Conservation (phyloP, 2,797 vertebrate species). For the Mus caroli region DNA sequence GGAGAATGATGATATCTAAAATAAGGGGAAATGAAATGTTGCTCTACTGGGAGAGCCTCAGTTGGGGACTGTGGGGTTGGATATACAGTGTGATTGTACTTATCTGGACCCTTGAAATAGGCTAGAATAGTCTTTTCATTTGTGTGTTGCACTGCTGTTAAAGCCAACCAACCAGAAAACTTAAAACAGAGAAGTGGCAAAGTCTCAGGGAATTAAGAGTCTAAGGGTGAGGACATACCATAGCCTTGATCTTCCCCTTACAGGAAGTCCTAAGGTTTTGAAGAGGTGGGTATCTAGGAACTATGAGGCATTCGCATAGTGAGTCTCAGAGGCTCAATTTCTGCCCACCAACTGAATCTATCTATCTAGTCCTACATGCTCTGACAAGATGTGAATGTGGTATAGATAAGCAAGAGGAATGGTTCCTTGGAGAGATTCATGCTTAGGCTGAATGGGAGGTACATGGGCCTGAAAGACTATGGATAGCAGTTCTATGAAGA, state of each 20-base stretch:
- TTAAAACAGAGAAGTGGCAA: neutral
- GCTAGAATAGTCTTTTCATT: neutral
- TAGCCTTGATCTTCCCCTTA: neutral
- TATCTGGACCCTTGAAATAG: neutral
- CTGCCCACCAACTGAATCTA: neutral
- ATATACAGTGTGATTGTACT: neutral
- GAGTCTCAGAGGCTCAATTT: neutral
- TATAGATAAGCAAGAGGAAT: rapidly evolving
- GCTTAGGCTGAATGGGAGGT: neutral
- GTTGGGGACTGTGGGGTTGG: no score
- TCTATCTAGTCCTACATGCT: neutral
- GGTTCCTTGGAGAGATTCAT: neutral
- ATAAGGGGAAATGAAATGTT: no score
- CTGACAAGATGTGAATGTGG: neutral
- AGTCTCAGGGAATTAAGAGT: neutral
- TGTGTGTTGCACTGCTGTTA: neutral
- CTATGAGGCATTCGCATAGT: neutral
- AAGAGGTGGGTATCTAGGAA: neutral
- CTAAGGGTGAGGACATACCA: neutral
- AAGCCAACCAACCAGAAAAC: neutral
- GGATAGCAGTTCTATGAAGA: neutral
- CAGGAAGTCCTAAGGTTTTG: neutral
- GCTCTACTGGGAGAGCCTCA: neutral
- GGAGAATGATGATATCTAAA: neutral
- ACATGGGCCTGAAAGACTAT: neutral